These are phyloP conservation scores for Tapirus indicus DNA, from an alignment of 2,797 vertebrate species.

Conservation along the genomic window DNA sequence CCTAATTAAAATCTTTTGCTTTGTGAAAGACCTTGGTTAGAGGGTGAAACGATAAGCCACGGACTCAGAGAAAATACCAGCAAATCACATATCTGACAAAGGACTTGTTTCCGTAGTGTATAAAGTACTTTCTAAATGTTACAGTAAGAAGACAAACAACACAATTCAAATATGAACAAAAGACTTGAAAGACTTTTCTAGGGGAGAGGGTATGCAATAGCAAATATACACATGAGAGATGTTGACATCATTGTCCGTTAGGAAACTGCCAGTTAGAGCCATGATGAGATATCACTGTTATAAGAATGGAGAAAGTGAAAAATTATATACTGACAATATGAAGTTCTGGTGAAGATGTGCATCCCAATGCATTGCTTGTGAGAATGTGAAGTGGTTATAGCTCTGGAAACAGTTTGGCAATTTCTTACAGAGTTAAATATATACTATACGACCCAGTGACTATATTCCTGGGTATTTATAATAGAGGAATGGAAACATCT, in stretches of 20 bases:
- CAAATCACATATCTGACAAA: background rate
- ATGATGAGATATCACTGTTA: fast-evolving
- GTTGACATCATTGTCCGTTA: fast-evolving
- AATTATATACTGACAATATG: too few relatives aligned
- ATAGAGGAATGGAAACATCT: background rate
- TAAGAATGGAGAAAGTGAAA: background rate
- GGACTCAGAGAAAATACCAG: background rate
- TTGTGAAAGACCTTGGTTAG: background rate
- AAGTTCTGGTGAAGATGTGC: background rate
- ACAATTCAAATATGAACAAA: background rate
- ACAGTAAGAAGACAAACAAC: background rate
- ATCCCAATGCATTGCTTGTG: too few relatives aligned
- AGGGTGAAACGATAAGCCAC: background rate
- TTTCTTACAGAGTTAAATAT: background rate
- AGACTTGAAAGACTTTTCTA: background rate
- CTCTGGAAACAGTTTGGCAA: background rate
- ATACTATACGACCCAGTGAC: background rate
- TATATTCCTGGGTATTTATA: background rate
- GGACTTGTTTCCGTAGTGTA: background rate
- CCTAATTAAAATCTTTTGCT: background rate
- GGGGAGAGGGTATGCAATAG: background rate
- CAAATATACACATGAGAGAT: fast-evolving
- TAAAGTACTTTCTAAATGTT: background rate
- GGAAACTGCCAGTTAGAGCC: background rate
- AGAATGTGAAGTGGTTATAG: background rate